phyloP scores from a whole-genome alignment of 2,113 vertebrate genomes.

The Pterophyllum scalare region DNA sequence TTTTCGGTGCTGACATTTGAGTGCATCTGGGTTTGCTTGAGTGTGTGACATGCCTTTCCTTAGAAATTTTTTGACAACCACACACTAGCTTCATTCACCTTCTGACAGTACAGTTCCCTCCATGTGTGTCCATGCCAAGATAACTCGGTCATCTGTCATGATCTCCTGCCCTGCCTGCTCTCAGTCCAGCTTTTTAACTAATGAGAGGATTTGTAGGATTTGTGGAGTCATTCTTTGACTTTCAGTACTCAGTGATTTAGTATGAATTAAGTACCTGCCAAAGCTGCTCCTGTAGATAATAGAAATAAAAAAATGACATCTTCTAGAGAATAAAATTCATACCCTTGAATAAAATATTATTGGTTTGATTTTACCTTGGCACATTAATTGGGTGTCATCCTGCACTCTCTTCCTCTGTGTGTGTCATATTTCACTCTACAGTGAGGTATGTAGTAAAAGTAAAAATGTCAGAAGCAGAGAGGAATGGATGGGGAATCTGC shows the following conservation, averaged over 20 bases:
- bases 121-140: not conserved
- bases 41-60: not conserved
- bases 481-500: not conserved
- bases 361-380: slow-evolving; percentile 5
- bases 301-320: not conserved
- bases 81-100: not conserved
- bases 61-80: slow-evolving; percentile 6
- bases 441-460: not conserved
- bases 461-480: not conserved
- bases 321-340: not conserved
- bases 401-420: not conserved
- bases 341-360: not conserved
- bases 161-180: slow-evolving; percentile 35
- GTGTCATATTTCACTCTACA: slow-evolving; percentile 8
- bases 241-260: slow-evolving; percentile 56
- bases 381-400: not conserved
- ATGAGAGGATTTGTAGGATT: slow-evolving; percentile 44
- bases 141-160: slow-evolving; percentile 38
- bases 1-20: slow-evolving; percentile 23
- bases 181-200: slow-evolving; percentile 48
- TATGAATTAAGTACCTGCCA: slow-evolving; percentile 48
- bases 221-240: slow-evolving; percentile 53
- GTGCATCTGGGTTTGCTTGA: not conserved
- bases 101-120: not conserved
- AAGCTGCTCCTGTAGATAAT: slow-evolving; percentile 6